Percentiles rank a stretch among this genome's conserved stretches.
phyloP scores from a whole-genome alignment of 2,113 vertebrate species.

The Egretta garzetta region DNA sequence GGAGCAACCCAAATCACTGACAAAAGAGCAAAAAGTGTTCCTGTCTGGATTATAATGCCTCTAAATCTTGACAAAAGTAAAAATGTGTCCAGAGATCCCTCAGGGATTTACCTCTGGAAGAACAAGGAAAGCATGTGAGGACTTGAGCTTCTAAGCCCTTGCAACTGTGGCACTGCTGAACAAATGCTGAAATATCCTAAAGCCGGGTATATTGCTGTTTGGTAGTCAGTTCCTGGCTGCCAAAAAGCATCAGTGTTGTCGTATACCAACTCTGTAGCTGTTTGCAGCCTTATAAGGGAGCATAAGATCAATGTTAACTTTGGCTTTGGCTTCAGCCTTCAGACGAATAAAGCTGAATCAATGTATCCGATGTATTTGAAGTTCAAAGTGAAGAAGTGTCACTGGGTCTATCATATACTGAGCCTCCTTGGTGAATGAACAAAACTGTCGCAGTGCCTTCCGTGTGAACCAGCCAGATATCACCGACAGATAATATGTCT shows the following conservation, averaged over 20 bases:
- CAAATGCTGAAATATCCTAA: neutral
- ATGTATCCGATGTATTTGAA: neutral
- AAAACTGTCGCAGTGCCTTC: neutral
- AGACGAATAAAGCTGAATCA: neutral
- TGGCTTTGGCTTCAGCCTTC: neutral
- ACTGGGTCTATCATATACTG: neutral
- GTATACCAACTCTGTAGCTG: neutral
- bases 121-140: neutral
- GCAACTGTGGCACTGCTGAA: neutral
- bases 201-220: neutral
- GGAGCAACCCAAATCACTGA: neutral
- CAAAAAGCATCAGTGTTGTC: neutral
- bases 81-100: neutral
- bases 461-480: neutral
- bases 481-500: neutral
- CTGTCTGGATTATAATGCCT: neutral
- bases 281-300: neutral
- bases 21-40: neutral
- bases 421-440: neutral
- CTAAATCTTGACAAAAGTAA: neutral
- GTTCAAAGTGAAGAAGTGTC: neutral
- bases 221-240: neutral
- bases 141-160: neutral
- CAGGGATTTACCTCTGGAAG: neutral
- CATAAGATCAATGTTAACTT: neutral